These are phyloP conservation scores for Danaus melanippus DNA, from an alignment of 1,140 invertebrate genomes.

Conservation along the genomic window DNA sequence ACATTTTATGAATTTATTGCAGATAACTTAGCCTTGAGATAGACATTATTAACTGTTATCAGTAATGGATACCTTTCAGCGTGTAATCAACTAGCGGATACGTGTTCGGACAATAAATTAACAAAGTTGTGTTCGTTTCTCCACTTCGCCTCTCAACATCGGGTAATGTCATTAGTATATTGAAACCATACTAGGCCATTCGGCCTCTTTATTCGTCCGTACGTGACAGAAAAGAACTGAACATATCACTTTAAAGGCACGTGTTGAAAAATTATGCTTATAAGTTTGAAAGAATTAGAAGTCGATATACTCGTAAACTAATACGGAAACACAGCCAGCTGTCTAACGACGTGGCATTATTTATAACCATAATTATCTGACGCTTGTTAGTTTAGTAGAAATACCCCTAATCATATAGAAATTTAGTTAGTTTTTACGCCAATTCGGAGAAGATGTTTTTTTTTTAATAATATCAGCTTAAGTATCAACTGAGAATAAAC, in stretches of 20 bases:
- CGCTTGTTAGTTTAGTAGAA: constrained; percentile 61
- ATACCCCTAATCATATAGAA: constrained; percentile 65
- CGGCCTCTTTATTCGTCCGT: background rate
- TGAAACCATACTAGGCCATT: constrained; percentile 12
- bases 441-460: constrained; percentile 48
- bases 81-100: too few relatives aligned
- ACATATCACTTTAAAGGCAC: too few relatives aligned
- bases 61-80: too few relatives aligned
- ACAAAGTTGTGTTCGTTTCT: too few relatives aligned
- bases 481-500: constrained; percentile 13
- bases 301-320: constrained; percentile 43
- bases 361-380: constrained; percentile 60
- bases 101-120: too few relatives aligned
- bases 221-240: background rate
- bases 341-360: constrained; percentile 60
- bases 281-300: too few relatives aligned
- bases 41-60: too few relatives aligned
- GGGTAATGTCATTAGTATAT: constrained; percentile 14
- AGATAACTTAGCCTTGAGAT: too few relatives aligned
- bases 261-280: too few relatives aligned
- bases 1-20: too few relatives aligned
- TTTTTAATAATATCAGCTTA: constrained; percentile 3
- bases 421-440: constrained; percentile 64
- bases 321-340: constrained; percentile 48
- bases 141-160: background rate